Evolutionary conservation across 2,888 invertebrate genomes (phyloP).

Genomic region (Spodoptera exigua): DNA sequence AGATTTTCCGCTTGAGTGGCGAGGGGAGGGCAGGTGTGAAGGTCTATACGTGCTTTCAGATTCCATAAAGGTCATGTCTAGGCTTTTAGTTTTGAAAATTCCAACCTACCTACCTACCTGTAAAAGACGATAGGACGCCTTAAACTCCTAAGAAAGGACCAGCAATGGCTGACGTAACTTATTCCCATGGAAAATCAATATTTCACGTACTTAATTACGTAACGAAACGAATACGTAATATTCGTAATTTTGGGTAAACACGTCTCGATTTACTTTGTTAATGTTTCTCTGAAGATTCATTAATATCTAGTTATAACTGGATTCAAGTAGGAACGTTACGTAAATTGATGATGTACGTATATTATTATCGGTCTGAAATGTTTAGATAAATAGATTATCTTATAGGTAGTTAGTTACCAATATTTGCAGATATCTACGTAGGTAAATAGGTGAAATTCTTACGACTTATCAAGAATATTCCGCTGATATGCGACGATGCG

Average conservation of each 20-base stretch:
- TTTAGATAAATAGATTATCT: slow-evolving; percentile 45
- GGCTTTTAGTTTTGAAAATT: neutral
- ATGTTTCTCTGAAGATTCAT: slow-evolving; percentile 21
- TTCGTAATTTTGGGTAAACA: slow-evolving; percentile 19
- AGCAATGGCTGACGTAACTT: slow-evolving; percentile 21
- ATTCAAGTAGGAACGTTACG: slow-evolving; percentile 19
- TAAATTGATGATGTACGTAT: slow-evolving; percentile 7
- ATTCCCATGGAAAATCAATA: slow-evolving; percentile 30
- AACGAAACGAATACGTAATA: slow-evolving; percentile 27
- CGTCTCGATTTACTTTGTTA: slow-evolving; percentile 19
- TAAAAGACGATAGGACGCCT: neutral
- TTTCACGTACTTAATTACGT: slow-evolving; percentile 31
- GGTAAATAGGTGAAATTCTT: slow-evolving; percentile 34
- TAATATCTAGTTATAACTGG: slow-evolving; percentile 12
- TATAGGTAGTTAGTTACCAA: slow-evolving; percentile 28
- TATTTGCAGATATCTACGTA: slow-evolving; percentile 33
- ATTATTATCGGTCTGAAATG: slow-evolving; percentile 30
- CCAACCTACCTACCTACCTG: neutral
- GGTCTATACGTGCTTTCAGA: slow-evolving; percentile 10
- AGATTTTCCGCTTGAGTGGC: slow-evolving; percentile 30
- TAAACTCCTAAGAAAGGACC: slow-evolving; percentile 1
- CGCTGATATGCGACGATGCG: neutral
- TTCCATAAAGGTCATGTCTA: slow-evolving; percentile 4
- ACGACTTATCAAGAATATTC: slow-evolving; percentile 23
- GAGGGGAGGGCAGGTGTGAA: slow-evolving; percentile 9